Percentiles rank a stretch among this genome's conserved stretches.
Conservation (phyloP, 2,888 invertebrate species). For the Theretra japonica region DNA sequence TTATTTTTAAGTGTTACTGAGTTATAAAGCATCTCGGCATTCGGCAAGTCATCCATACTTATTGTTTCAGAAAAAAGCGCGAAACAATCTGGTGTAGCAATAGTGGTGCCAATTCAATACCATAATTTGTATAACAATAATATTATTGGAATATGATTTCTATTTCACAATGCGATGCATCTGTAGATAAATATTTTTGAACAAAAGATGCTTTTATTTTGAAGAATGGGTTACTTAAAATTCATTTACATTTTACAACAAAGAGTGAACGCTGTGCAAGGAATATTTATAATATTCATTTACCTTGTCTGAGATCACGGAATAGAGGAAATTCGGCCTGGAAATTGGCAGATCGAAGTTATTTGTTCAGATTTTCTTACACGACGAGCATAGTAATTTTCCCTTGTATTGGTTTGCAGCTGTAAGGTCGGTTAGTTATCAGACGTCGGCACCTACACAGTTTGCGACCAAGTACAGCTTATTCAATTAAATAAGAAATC, state of each 20-base stretch:
- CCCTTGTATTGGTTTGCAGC: slow-evolving; percentile 17
- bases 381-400: slow-evolving; percentile 36
- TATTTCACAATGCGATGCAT: not conserved
- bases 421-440: not conserved
- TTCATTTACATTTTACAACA: slow-evolving; percentile 15
- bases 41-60: not conserved
- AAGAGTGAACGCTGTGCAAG: slow-evolving; percentile 3
- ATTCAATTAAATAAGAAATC: not conserved
- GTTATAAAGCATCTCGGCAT: not conserved
- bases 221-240: not conserved
- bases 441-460: not conserved
- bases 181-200: not conserved
- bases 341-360: slow-evolving; percentile 42
- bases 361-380: slow-evolving; percentile 38
- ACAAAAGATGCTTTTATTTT: slow-evolving; percentile 5
- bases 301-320: slow-evolving; percentile 50
- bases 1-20: too few relatives aligned
- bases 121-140: slow-evolving; percentile 4
- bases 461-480: not conserved
- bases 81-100: not conserved
- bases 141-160: not conserved
- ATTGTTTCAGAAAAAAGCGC: not conserved
- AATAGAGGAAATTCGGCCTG: slow-evolving; percentile 59
- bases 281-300: slow-evolving; percentile 34
- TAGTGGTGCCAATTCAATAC: not conserved